Evolutionary conservation across 2,888 invertebrate species (phyloP), one percentile per base, ranked within the genome.

Genomic region (Lymantria monacha): DNA sequence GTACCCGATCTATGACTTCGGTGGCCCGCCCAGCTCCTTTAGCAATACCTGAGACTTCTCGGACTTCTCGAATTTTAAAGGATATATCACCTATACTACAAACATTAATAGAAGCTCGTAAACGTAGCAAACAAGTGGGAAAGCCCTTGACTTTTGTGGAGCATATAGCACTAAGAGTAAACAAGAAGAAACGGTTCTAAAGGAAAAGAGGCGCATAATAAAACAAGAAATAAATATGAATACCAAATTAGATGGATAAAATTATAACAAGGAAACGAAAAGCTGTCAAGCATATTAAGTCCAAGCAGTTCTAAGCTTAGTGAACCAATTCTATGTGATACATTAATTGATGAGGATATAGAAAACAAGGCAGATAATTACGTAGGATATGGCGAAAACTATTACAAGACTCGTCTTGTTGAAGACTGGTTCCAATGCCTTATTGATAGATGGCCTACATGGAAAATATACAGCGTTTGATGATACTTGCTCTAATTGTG

Each of bases 391-490:
- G 5, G 42, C 11, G 42, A 22, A 30, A 42, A 42, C 22, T 42
- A 42, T 30, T 42, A 42, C 22, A 30, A 22, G 1, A 42, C 42
- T 1, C 13, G 9, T 14, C 14, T 42, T 10, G 22, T 42, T 13
- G 48, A 48, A 48, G 48, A 48, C 37, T 48, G 42, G 48, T 22
- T 42, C 31, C 36, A 48, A 33, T 48, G 48, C 15, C n/a, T 42
- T 3, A 15, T 42, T 15, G n/a, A 36, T 2, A 3, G 14, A 8
- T 48, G 48, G 48, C n/a, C 22, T 48, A 36, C 42, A 48, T 36
- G 48, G 42, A 48, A 47, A 48, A 11, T 48, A 36, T 36, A 48
- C 48, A 30, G 42, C 12, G 14, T 48, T 48, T 36, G 48, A 48
- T 8, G 15, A 48, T 42, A 48, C 36, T 15, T 48, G 48, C 12